Evolutionary conservation across 1,140 invertebrate genomes (phyloP).

Genomic region (Caenorhabditis inopinata): DNA sequence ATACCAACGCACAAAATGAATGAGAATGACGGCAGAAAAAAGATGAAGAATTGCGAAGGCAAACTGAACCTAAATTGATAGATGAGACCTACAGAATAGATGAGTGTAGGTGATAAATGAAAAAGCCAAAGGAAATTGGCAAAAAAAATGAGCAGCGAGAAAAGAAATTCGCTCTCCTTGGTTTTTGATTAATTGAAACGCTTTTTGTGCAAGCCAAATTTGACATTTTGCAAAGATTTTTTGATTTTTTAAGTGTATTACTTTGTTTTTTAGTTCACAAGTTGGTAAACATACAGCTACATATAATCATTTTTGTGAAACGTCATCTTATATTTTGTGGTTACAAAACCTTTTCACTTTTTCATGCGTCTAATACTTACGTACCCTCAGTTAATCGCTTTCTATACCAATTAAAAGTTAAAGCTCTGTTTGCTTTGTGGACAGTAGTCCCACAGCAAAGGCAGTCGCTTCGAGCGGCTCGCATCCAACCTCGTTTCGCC

Average conservation of each 20-base stretch:
- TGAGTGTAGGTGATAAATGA: constrained; percentile 7
- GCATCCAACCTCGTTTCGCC: too few species aligned
- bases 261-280: neutral
- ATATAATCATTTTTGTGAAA: neutral
- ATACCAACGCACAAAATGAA: constrained; percentile 6
- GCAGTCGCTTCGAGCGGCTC: too few species aligned
- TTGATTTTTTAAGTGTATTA: neutral
- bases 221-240: neutral
- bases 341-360: neutral
- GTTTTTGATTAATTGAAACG: neutral
- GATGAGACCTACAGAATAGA: constrained; percentile 4
- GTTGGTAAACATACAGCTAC: neutral
- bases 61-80: neutral
- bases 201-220: too few species aligned
- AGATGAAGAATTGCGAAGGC: neutral
- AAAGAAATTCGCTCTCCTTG: neutral
- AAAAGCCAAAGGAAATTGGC: neutral
- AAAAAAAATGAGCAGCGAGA: neutral
- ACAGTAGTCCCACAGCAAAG: too few species aligned
- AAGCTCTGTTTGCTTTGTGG: too few species aligned
- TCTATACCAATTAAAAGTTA: too few species aligned
- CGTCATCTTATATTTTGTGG: neutral
- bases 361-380: neutral
- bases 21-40: neutral
- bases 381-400: too few species aligned